phyloP scores from a whole-genome alignment of 2,113 vertebrate genomes.

The Dasypus novemcinctus region DNA sequence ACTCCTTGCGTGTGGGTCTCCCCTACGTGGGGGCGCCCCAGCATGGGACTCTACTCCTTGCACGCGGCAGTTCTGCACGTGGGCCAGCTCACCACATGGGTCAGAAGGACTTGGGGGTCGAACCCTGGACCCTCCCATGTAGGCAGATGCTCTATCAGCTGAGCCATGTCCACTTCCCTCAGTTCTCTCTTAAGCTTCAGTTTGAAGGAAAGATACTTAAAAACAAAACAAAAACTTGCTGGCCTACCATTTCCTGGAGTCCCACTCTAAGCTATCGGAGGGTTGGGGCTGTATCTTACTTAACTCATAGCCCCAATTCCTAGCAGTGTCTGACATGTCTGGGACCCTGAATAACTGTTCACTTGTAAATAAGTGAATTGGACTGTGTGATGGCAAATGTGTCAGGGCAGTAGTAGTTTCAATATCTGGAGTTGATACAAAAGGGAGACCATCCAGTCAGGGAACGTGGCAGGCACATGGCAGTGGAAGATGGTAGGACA shows the following conservation, averaged over 20 bases:
- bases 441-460: background rate
- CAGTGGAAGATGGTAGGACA: accelerated
- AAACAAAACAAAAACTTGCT: background rate
- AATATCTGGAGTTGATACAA: background rate
- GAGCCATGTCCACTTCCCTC: no score
- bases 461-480: accelerated
- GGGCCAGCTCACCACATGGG: no score
- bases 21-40: no score
- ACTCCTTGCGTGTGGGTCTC: no score
- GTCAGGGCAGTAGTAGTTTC: background rate
- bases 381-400: background rate
- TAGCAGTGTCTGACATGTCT: background rate
- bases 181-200: background rate
- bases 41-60: no score
- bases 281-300: background rate
- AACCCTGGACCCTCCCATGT: no score
- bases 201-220: background rate
- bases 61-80: no score
- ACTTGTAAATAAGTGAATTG: background rate
- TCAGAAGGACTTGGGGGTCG: no score
- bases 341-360: background rate
- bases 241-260: background rate
- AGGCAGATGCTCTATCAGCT: no score
- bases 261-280: background rate
- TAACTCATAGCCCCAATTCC: background rate